Evolutionary conservation across 1,140 invertebrate genomes (phyloP).

Genomic region (Polypedilum vanderplanki): DNA sequence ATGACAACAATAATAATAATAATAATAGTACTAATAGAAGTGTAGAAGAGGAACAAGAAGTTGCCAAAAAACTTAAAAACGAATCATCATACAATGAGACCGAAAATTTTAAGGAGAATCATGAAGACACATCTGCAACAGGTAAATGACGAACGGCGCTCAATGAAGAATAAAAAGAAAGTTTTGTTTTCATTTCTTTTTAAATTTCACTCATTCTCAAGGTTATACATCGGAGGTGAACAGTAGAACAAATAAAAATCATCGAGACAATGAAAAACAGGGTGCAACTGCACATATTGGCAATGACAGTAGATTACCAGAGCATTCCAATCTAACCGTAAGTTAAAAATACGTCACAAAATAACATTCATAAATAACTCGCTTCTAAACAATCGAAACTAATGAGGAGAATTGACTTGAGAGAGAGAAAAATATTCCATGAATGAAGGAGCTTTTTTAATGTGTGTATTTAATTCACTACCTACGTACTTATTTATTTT

Average conservation of each 20-base stretch:
- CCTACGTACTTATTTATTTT: too few relatives aligned
- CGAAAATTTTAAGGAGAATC: not conserved
- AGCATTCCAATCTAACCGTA: not conserved
- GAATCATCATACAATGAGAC: not conserved
- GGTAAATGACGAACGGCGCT: not conserved
- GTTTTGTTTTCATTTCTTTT: not conserved
- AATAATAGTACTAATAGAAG: not conserved
- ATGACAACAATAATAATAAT: not conserved
- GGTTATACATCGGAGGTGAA: not conserved
- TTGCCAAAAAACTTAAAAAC: conserved; percentile 19
- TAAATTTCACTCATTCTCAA: not conserved
- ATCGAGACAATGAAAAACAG: not conserved
- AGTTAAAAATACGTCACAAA: not conserved
- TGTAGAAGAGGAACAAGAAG: not conserved
- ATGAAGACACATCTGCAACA: conserved; percentile 1
- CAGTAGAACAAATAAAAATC: conserved; percentile 19
- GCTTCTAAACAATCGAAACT: too few relatives aligned
- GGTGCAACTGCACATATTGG: not conserved
- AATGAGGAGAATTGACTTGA: too few relatives aligned
- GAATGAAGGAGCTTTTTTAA: too few relatives aligned
- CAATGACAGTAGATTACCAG: not conserved
- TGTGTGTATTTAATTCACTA: too few relatives aligned
- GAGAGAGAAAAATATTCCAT: too few relatives aligned
- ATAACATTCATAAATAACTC: too few relatives aligned
- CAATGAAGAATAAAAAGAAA: not conserved